A percentile compares a stretch with the other conserved stretches of the same genome.
Conservation (phyloP, 2,888 invertebrate genomes). For the Aricia artaxerxes region DNA sequence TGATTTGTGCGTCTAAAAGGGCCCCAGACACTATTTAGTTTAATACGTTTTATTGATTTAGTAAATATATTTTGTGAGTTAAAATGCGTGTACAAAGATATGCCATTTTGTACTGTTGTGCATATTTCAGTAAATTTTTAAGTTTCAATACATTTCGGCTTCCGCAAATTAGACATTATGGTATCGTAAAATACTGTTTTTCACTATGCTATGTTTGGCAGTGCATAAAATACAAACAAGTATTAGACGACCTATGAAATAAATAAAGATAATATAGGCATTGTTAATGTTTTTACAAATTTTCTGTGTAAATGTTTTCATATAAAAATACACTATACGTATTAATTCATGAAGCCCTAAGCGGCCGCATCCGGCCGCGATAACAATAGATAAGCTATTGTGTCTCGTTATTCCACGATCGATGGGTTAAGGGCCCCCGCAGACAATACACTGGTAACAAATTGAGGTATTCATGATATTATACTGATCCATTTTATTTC, state of each 20-base stretch:
- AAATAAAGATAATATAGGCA: background rate
- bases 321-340: background rate
- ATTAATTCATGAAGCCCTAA: too few species aligned
- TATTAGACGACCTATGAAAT: background rate
- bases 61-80: background rate
- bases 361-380: too few species aligned
- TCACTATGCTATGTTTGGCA: slow-evolving; percentile 5
- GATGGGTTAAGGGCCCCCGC: background rate
- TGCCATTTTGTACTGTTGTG: background rate
- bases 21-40: background rate
- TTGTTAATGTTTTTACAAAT: background rate
- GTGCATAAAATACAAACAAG: slow-evolving; percentile 7
- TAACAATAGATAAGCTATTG: too few species aligned
- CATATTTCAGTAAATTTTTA: background rate
- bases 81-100: background rate
- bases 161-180: background rate
- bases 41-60: background rate
- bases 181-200: background rate
- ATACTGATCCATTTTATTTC: slow-evolving; percentile 27
- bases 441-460: slow-evolving; percentile 55
- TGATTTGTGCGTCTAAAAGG: background rate
- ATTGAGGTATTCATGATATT: slow-evolving; percentile 55
- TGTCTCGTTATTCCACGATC: too few species aligned
- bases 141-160: background rate
- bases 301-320: background rate